Base-by-base conservation (phyloP, 2,888 invertebrate species). In the Furcula furcula region DNA sequence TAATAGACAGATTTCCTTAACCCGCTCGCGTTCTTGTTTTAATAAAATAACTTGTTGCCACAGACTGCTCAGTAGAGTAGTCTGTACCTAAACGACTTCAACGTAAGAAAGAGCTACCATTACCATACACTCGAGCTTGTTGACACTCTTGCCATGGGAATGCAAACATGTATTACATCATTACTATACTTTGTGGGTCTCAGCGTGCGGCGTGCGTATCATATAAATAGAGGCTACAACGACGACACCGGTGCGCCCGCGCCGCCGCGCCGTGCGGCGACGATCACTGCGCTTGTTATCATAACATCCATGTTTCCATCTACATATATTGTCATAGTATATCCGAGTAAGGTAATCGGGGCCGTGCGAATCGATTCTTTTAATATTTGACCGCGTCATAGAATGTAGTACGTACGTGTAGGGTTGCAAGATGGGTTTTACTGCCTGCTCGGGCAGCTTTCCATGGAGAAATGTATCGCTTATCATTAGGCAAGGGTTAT, bases 341-440 rank as follows among this genome's bases (percentile, higher is more conserved):
- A 43, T 29, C 54, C 56, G 34, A 45, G 40, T 47, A 60, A 48
- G 51, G 55, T 35, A 49, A 59, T 47, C 44, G 51, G 45, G 57
- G 51, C 37, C 52, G 52, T 41, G 45, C 52, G 44, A 49, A 49
- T 44, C 36, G 29, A 52, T 48, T 40, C 34, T 37, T 44, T 56
- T 26, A 48, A 58, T 47, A 56, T 47, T 47, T 47, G 36, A 31
- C 28, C 36, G 36, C 40, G 29, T 34, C 28, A 45, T 37, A n/a
- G n/a, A n/a, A 23, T 42, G 23, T 22, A 28, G 38, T 20, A 20
- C 13, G 16, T 27, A 10, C 21, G 15, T 22, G 22, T 22, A 29
- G 16, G 7, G 7, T 2, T 7, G 4, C 2, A 7, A 18, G 6
- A 18, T 18, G 18, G 18, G 7, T n/a, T n/a, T n/a, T n/a, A n/a